Evolutionary conservation across 2,113 vertebrate genomes (phyloP).

Genomic region (Lathamus discolor): DNA sequence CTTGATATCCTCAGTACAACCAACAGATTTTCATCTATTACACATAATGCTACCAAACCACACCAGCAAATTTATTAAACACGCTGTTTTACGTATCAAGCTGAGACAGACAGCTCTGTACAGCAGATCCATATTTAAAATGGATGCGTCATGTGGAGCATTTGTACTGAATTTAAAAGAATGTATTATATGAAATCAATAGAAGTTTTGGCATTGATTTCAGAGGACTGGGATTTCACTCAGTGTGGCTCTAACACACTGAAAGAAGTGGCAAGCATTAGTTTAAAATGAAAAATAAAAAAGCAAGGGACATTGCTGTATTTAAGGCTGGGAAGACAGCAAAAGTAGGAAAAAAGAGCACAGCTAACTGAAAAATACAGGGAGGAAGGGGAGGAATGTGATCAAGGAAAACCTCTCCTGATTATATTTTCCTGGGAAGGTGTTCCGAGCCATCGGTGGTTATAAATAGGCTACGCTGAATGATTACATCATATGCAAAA

Average conservation of each 20-base stretch:
- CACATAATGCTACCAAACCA: conserved; percentile 8
- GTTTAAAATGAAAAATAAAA: neutral
- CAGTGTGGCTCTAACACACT: neutral
- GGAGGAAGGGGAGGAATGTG: neutral
- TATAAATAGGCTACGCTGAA: neutral
- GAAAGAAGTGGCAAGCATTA: neutral
- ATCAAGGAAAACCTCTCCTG: neutral
- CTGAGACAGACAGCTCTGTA: conserved; percentile 19
- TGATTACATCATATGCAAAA: conserved; percentile 37
- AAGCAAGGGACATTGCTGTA: neutral
- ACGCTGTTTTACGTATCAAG: neutral
- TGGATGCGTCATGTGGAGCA: conserved; percentile 1
- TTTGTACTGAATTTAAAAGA: conserved; percentile 59
- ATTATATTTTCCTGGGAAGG: neutral
- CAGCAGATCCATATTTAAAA: conserved; percentile 57
- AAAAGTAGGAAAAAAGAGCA: neutral
- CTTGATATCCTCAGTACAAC: conserved; percentile 11
- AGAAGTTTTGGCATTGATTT: conserved; percentile 60
- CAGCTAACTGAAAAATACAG: neutral
- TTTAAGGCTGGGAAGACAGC: neutral
- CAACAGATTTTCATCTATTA: conserved; percentile 41
- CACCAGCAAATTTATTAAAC: conserved; percentile 21
- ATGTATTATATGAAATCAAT: conserved; percentile 62
- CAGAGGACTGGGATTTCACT: neutral
- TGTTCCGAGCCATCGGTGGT: neutral